Evolutionary conservation across 2,113 vertebrate species (phyloP).

Genomic region (Erythrolamprus reginae): DNA sequence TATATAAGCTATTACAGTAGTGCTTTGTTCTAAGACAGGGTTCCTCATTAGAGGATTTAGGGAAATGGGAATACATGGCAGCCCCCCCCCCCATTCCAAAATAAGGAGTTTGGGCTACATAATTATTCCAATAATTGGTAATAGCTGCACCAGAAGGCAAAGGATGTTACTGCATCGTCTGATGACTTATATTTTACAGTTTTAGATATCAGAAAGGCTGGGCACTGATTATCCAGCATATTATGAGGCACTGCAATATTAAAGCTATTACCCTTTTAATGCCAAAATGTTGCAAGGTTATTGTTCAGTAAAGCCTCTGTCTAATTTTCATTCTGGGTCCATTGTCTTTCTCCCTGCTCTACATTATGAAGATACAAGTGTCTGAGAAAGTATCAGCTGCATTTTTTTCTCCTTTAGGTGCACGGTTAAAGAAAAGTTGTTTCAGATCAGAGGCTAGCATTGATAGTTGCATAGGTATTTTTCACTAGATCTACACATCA

Average conservation of each 20-base stretch:
- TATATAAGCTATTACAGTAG: background rate
- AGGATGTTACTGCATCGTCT: background rate
- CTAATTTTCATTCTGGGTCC: background rate
- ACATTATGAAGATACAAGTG: background rate
- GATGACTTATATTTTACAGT: background rate
- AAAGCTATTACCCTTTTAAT: background rate
- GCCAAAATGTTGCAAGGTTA: background rate
- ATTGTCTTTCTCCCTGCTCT: background rate
- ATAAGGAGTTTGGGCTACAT: background rate
- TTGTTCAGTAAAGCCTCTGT: background rate
- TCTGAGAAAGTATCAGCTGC: background rate
- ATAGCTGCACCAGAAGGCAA: background rate
- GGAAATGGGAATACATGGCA: background rate
- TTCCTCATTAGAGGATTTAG: background rate
- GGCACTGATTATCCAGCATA: background rate
- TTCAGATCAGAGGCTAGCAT: background rate
- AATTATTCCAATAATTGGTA: background rate
- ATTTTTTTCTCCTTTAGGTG: background rate
- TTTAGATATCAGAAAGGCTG: background rate
- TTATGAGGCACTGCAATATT: background rate
- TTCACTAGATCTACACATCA: background rate
- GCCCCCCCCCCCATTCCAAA: background rate
- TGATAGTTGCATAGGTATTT: background rate
- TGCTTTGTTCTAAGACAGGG: background rate
- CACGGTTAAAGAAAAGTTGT: background rate